phyloP scores from a whole-genome alignment of 2,113 vertebrate species.

The Proterorhinus semilunaris region DNA sequence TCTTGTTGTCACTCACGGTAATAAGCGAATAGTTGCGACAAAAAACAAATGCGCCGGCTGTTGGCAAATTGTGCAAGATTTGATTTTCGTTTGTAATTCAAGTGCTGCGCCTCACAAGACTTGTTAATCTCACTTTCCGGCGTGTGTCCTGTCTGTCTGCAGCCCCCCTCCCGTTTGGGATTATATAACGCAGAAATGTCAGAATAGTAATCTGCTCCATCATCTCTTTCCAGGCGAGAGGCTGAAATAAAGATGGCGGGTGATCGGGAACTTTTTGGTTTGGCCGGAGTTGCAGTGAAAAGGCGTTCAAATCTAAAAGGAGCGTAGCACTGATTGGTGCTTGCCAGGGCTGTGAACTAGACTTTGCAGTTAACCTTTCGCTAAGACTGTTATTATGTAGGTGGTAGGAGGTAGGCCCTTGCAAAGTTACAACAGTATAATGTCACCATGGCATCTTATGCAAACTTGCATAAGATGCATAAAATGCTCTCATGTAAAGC shows the following conservation, averaged over 20 bases:
- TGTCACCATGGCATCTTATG: neutral
- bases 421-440: too few relatives aligned
- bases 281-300: slow-evolving; percentile 1
- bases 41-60: neutral
- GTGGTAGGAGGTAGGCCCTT: too few relatives aligned
- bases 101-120: neutral
- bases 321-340: slow-evolving; percentile 1
- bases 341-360: neutral
- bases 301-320: slow-evolving; percentile 26
- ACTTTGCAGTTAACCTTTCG: neutral
- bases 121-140: slow-evolving; percentile 9
- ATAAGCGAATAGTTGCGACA: neutral
- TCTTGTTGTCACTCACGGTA: neutral
- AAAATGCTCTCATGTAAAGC: too few relatives aligned
- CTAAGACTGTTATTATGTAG: too few relatives aligned
- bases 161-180: slow-evolving; percentile 11
- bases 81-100: neutral
- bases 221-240: slow-evolving; percentile 26
- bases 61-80: neutral
- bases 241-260: slow-evolving; percentile 24
- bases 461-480: too few relatives aligned
- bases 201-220: slow-evolving; percentile 46
- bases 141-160: slow-evolving; percentile 17
- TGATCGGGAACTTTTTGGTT: slow-evolving; percentile 29
- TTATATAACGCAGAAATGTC: slow-evolving; percentile 56